Conservation (phyloP, 30 jellyfish, hydroid and myxozoan species). For the Aurelia sp. region DNA sequence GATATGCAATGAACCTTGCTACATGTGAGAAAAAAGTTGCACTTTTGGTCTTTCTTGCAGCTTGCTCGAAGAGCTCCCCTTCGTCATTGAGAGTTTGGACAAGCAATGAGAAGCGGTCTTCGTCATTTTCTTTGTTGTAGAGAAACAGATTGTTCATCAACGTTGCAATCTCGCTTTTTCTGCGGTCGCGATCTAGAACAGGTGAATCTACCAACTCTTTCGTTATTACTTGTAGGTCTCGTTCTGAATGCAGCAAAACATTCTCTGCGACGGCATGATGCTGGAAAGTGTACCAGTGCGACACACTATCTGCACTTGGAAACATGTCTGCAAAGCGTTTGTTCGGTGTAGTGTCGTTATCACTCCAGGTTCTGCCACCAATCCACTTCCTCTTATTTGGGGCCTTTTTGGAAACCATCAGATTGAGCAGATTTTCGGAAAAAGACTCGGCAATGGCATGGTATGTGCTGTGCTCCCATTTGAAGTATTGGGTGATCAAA, state of each 20-base stretch:
- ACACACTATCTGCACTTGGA: neutral
- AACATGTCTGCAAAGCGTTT: neutral
- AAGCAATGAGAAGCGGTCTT: slow-evolving; percentile 29
- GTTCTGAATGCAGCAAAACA: slow-evolving; percentile 22
- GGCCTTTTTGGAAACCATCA: slow-evolving; percentile 45
- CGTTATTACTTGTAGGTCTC: slow-evolving; percentile 23
- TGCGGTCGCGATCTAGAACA: slow-evolving; percentile 1
- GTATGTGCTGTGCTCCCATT: neutral
- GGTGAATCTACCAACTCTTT: slow-evolving; percentile 1
- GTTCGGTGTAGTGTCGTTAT: too few relatives aligned
- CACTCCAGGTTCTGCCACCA: too few relatives aligned
- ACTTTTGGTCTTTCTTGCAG: slow-evolving; percentile 47
- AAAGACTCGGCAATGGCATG: neutral
- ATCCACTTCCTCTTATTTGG: slow-evolving; percentile 15
- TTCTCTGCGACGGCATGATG: slow-evolving; percentile 19
- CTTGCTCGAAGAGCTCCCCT: slow-evolving; percentile 32
- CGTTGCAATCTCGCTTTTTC: neutral
- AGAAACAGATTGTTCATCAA: slow-evolving; percentile 35
- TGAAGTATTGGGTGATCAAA: slow-evolving; percentile 6
- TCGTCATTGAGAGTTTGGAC: slow-evolving; percentile 8
- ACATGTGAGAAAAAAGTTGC: slow-evolving; percentile 38
- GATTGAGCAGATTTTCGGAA: slow-evolving; percentile 9
- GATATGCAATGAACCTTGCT: slow-evolving; percentile 37
- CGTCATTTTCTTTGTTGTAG: slow-evolving; percentile 25
- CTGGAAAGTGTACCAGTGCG: slow-evolving; percentile 28